Evolutionary conservation across 2,888 invertebrate species (phyloP).

Genomic region (Chymomyza caudatula): DNA sequence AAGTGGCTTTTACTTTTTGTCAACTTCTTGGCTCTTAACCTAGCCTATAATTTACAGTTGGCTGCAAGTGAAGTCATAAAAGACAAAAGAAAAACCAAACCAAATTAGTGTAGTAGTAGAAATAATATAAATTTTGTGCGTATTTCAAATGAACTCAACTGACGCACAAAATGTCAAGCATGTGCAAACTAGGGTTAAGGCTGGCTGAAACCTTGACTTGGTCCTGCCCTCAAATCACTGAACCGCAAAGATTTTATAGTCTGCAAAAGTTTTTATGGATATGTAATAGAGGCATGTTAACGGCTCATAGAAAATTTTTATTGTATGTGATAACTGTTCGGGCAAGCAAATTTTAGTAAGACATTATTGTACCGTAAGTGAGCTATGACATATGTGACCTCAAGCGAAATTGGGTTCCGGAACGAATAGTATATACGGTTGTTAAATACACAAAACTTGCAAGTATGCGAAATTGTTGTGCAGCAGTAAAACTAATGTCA

Average conservation of each 20-base stretch:
- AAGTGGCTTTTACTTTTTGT: slow-evolving; percentile 40
- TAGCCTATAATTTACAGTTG: slow-evolving; percentile 57
- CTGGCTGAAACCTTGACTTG: neutral
- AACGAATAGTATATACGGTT: neutral
- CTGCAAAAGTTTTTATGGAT: neutral
- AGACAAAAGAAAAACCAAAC: neutral
- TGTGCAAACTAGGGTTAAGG: neutral
- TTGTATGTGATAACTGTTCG: neutral
- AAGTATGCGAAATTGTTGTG: neutral
- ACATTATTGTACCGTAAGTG: neutral
- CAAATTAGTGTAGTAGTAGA: neutral
- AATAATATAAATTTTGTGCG: neutral
- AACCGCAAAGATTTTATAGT: neutral
- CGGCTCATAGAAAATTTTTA: neutral
- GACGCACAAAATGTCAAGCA: neutral
- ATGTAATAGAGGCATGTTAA: neutral
- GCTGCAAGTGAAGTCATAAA: slow-evolving; percentile 19
- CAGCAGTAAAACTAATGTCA: neutral
- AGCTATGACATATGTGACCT: neutral
- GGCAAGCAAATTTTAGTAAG: neutral
- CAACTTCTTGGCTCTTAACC: slow-evolving; percentile 10
- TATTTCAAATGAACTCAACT: neutral
- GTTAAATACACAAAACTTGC: neutral
- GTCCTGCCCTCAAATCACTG: neutral
- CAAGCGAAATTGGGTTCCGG: neutral